Conservation (phyloP, 2,113 vertebrate genomes). For the Onychostoma macrolepis region DNA sequence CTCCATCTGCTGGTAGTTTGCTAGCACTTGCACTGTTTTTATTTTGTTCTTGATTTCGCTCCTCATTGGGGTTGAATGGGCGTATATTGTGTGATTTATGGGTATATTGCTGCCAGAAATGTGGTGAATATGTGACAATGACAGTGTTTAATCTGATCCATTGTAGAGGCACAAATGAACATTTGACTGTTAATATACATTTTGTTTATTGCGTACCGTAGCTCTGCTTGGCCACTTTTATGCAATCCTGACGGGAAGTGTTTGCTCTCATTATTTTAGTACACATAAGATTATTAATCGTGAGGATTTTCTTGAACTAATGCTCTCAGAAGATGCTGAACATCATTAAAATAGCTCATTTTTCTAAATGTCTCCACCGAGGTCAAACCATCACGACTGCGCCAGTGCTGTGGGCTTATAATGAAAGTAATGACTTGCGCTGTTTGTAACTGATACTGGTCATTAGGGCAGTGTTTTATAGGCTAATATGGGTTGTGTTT, state of each 20-base stretch:
- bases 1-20: not conserved
- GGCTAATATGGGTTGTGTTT: not conserved
- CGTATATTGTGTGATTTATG: not conserved
- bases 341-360: not conserved
- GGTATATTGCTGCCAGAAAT: not conserved
- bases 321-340: not conserved
- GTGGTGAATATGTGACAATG: not conserved
- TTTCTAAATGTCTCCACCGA: not conserved
- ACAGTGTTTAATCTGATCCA: not conserved
- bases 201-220: not conserved
- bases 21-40: not conserved
- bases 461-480: not conserved
- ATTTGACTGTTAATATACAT: not conserved
- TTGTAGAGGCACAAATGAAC: not conserved
- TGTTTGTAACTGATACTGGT: not conserved
- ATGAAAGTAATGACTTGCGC: not conserved
- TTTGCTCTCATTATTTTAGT: not conserved
- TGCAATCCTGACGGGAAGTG: not conserved
- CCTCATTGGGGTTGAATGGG: not conserved
- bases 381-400: not conserved
- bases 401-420: no score
- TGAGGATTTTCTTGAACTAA: not conserved
- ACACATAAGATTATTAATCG: not conserved
- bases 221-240: no score
- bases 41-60: not conserved